Base-by-base conservation (phyloP, 2,888 invertebrate species). In the Cephus pulcher region DNA sequence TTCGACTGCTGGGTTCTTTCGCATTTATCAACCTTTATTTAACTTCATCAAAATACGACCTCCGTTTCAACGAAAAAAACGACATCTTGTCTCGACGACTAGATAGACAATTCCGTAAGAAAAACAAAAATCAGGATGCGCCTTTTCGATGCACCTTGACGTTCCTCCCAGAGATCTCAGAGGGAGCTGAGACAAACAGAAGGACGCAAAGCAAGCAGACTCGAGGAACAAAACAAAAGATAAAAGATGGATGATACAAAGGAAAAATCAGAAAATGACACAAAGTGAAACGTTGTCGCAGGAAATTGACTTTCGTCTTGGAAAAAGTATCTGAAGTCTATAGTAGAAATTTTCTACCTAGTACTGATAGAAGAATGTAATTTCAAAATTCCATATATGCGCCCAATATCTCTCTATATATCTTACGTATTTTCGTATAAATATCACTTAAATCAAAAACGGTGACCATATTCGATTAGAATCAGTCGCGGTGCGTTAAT, bases 11-110 rank as follows among this genome's bases (percentile, higher is more conserved):
- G 56, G 2, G 56, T 56, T 23, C 23, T 56, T 56, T 76, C 76
- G 74, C 76, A 79, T 79, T 79, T 79, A 79, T 79, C 74, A 79
- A 79, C 76, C 76, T 79, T 77, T 79, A 79, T 77, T 79, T 79
- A 79, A 79, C 79, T 69, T 73, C 70, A 12, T n/a, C 69, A 35
- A 77, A 69, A 79, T 69, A 79, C 79, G 76, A 79, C 79, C 79
- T 34, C 79, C 76, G 74, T 79, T 79, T 77, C 74, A 77, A 30
- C 76, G 76, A 79, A 71, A 74, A 70, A 76, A 70, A 70, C 69
- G 35, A 9, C n/a, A 32, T 15, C 33, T 71, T 34, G 71, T 23
- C 56, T 56, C 23, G 56, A 9, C 2, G 23, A 9, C 71, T 34
- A 71, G 30, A 71, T 11, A 71, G 71, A 30, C 12, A 30, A 30